Conservation (phyloP, 2,888 invertebrate genomes). For the Eurois occulta region DNA sequence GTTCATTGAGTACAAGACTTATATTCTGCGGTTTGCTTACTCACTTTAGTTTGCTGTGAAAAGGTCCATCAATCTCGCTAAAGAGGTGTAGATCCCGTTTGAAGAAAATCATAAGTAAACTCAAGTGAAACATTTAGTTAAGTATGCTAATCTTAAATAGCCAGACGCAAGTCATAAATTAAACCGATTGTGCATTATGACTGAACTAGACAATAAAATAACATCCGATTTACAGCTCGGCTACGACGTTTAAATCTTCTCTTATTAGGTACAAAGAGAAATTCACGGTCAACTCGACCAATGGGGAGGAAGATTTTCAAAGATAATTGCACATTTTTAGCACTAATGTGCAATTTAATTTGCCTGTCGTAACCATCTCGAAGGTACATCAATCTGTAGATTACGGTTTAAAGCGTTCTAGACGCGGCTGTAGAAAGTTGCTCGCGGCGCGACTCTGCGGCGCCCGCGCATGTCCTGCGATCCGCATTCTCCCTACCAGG, state of each 20-base stretch:
- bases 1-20: constrained; percentile 30
- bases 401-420: constrained; percentile 89
- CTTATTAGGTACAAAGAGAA: constrained; percentile 55
- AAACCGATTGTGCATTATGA: constrained; percentile 21
- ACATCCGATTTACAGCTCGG: constrained; percentile 19
- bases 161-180: constrained; percentile 29
- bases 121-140: constrained; percentile 11
- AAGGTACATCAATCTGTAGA: constrained; percentile 89
- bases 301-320: constrained; percentile 68
- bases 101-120: neutral
- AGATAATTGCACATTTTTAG: constrained; percentile 79
- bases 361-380: constrained; percentile 86
- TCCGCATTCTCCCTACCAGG: constrained; percentile 87
- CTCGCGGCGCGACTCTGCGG: constrained; percentile 89
- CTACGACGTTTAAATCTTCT: constrained; percentile 38
- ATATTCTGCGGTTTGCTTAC: neutral
- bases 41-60: constrained; percentile 15
- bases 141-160: constrained; percentile 22
- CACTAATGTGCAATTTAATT: constrained; percentile 86
- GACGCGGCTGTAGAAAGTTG: constrained; percentile 90
- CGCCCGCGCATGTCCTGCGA: constrained; percentile 89
- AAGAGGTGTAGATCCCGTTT: neutral
- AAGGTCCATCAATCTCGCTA: neutral
- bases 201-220: constrained; percentile 41
- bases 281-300: constrained; percentile 66